Evolutionary conservation across 2,113 vertebrate species (phyloP).

Genomic region (Equus przewalskii): DNA sequence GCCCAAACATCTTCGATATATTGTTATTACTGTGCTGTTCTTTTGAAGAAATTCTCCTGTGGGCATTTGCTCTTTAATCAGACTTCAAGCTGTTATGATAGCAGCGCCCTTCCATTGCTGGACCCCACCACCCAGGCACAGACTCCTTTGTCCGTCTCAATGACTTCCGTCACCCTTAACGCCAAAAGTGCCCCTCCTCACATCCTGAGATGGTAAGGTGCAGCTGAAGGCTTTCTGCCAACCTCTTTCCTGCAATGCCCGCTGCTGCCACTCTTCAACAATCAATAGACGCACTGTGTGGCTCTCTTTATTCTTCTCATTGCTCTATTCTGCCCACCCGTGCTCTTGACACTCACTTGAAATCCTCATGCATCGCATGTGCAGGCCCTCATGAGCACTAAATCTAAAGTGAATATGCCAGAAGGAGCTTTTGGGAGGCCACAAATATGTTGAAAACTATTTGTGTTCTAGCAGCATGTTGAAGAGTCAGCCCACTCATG

Average conservation of each 20-base stretch:
- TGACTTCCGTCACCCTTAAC: slow-evolving; percentile 35
- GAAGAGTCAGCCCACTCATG: not conserved
- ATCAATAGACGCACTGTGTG: not conserved
- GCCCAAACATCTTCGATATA: slow-evolving; percentile 70
- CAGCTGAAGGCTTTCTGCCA: slow-evolving; percentile 23
- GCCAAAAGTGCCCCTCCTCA: not conserved
- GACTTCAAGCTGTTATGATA: slow-evolving; percentile 53
- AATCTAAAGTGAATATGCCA: slow-evolving; percentile 21
- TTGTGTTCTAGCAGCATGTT: not conserved
- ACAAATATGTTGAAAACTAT: not conserved
- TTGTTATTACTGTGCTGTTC: slow-evolving; percentile 70
- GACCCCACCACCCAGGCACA: not conserved
- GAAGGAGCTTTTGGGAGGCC: not conserved
- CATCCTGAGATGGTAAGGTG: not conserved
- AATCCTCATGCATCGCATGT: not conserved
- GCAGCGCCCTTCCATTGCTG: not conserved
- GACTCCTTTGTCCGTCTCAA: slow-evolving; percentile 36
- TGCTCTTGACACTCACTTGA: slow-evolving; percentile 61
- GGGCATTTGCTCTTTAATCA: slow-evolving; percentile 78
- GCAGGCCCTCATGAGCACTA: not conserved
- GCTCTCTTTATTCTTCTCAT: not conserved
- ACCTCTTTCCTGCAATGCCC: not conserved
- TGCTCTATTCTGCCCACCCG: not conserved
- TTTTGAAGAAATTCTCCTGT: slow-evolving; percentile 76
- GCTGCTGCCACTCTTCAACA: not conserved